phyloP scores from a whole-genome alignment of 2,888 invertebrate species.

The Synergus gifuensis region DNA sequence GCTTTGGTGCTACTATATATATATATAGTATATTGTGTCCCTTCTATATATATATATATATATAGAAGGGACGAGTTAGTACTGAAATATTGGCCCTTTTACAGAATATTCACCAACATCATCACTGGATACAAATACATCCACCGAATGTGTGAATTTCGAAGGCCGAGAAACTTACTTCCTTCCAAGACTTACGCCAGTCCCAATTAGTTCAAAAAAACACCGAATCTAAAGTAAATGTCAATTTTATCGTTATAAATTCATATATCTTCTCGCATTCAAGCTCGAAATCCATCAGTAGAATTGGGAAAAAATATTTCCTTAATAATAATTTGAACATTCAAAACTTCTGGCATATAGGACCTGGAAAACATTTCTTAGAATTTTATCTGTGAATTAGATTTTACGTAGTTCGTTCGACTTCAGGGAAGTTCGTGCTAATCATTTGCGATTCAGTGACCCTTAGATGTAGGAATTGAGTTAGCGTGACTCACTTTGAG shows the following conservation, averaged over 20 bases:
- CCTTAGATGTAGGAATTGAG: background rate
- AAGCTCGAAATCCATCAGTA: background rate
- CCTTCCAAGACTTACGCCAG: background rate
- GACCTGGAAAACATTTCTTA: too few relatives aligned
- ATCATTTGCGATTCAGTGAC: too few relatives aligned
- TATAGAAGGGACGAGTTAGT: constrained; percentile 28
- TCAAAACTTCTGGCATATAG: too few relatives aligned
- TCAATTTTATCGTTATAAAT: background rate
- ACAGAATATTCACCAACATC: too few relatives aligned
- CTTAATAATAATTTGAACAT: too few relatives aligned
- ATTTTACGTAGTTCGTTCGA: too few relatives aligned
- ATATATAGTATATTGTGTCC: too few relatives aligned
- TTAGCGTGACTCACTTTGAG: background rate
- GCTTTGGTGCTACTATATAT: constrained; percentile 60
- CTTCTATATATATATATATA: constrained; percentile 28
- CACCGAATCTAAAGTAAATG: background rate
- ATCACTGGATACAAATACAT: background rate
- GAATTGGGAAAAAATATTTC: too few relatives aligned
- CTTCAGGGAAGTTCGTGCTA: too few relatives aligned
- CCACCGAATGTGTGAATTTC: background rate
- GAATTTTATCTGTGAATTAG: too few relatives aligned
- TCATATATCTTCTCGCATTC: background rate
- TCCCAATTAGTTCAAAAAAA: background rate
- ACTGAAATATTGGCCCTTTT: background rate
- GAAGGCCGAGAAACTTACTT: background rate